These are phyloP conservation scores for Ylistrum balloti DNA, from an alignment of 1,140 invertebrate genomes.

Conservation along the genomic window DNA sequence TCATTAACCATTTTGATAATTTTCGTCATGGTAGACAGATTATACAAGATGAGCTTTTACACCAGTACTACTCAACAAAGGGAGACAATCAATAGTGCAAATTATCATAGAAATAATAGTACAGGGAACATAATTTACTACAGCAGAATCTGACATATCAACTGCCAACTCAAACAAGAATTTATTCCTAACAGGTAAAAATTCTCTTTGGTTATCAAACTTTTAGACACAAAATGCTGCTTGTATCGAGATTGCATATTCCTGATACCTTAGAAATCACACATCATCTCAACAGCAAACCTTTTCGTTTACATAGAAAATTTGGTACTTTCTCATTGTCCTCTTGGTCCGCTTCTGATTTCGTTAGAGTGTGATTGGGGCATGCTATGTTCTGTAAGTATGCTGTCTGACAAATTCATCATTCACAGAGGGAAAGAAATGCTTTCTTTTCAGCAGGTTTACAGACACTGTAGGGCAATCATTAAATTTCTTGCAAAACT, in stretches of 20 bases:
- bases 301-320: conserved; percentile 6
- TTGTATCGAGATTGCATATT: no score
- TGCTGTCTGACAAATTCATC: not conserved
- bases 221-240: no score
- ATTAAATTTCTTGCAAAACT: conserved; percentile 41
- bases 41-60: no score
- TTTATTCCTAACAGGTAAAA: not conserved
- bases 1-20: no score
- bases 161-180: not conserved
- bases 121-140: no score
- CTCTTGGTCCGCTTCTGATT: not conserved
- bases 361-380: not conserved
- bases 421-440: not conserved
- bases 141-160: not conserved
- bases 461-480: not conserved
- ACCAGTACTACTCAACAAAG: no score
- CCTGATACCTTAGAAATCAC: no score
- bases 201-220: not conserved
- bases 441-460: conserved; percentile 47
- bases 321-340: conserved; percentile 38
- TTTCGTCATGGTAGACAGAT: no score
- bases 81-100: no score
- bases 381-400: conserved; percentile 12
- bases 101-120: no score
- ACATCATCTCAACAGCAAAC: conserved; percentile 18